Evolutionary conservation across 1,140 invertebrate genomes (phyloP).

Genomic region (Drosophila ironensis): DNA sequence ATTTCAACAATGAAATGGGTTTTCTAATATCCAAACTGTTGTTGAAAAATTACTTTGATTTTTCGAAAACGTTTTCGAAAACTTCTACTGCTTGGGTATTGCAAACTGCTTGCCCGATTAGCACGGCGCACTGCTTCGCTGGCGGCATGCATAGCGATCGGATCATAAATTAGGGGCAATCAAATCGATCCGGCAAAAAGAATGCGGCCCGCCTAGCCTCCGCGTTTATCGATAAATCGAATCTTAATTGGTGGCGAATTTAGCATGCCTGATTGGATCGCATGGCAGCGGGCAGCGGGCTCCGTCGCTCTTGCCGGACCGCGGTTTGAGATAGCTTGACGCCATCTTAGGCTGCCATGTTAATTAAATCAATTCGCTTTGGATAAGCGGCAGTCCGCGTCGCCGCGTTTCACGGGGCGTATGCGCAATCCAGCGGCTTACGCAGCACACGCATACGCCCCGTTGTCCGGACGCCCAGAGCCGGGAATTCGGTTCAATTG

Average conservation of each 20-base stretch:
- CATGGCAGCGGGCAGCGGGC: not conserved
- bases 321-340: constrained; percentile 23
- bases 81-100: too few species aligned
- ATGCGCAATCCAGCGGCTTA: constrained; percentile 3
- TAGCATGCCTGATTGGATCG: constrained; percentile 32
- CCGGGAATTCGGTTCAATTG: too few species aligned
- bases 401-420: constrained; percentile 1
- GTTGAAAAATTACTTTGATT: too few species aligned
- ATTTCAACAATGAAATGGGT: too few species aligned
- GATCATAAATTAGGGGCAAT: constrained; percentile 26
- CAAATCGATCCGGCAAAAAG: constrained; percentile 28
- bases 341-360: constrained; percentile 28
- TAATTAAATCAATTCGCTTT: constrained; percentile 31
- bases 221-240: constrained; percentile 37
- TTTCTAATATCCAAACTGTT: too few species aligned
- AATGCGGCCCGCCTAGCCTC: constrained; percentile 16
- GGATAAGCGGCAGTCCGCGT: constrained; percentile 1
- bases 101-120: not conserved
- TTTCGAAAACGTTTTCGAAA: not conserved
- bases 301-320: not conserved
- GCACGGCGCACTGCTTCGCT: constrained; percentile 3
- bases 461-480: not conserved
- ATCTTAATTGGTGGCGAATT: constrained; percentile 42
- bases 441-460: constrained; percentile 23
- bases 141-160: constrained; percentile 5